phyloP scores from a whole-genome alignment of 2,888 invertebrate genomes.

The Drosophila nr. medialis region DNA sequence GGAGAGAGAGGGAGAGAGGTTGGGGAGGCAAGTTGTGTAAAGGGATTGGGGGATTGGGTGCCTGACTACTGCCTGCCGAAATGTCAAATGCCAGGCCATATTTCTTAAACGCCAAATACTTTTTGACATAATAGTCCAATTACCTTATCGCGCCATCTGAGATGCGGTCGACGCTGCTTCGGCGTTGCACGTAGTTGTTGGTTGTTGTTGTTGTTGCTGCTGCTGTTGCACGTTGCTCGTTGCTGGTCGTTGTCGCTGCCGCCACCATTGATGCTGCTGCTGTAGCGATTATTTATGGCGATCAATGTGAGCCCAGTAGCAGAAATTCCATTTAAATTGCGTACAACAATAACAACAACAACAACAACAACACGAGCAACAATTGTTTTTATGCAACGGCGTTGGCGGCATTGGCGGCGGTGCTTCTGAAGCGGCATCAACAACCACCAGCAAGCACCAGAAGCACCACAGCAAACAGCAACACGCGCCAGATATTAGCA shows the following conservation, averaged over 20 bases:
- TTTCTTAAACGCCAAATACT: slow-evolving; percentile 84
- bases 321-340: slow-evolving; percentile 79
- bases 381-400: slow-evolving; percentile 74
- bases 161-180: slow-evolving; percentile 72
- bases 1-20: background rate
- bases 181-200: slow-evolving; percentile 51
- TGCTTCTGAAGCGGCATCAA: slow-evolving; percentile 73
- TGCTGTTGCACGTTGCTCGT: slow-evolving; percentile 31
- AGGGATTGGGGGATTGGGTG: slow-evolving; percentile 9
- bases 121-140: slow-evolving; percentile 84
- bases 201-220: slow-evolving; percentile 37
- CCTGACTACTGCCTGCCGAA: slow-evolving; percentile 68
- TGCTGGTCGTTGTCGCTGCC: slow-evolving; percentile 30
- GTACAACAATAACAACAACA: slow-evolving; percentile 56
- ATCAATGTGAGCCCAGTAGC: slow-evolving; percentile 74
- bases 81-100: slow-evolving; percentile 84
- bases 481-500: slow-evolving; percentile 26
- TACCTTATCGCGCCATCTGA: slow-evolving; percentile 84
- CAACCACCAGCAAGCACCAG: slow-evolving; percentile 35
- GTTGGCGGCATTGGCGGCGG: slow-evolving; percentile 79
- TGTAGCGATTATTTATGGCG: slow-evolving; percentile 74
- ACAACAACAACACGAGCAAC: slow-evolving; percentile 50
- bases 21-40: background rate
- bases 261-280: slow-evolving; percentile 50
- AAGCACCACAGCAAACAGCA: slow-evolving; percentile 37